Conservation (phyloP, 2,888 invertebrate genomes). For the Dugesia japonica region DNA sequence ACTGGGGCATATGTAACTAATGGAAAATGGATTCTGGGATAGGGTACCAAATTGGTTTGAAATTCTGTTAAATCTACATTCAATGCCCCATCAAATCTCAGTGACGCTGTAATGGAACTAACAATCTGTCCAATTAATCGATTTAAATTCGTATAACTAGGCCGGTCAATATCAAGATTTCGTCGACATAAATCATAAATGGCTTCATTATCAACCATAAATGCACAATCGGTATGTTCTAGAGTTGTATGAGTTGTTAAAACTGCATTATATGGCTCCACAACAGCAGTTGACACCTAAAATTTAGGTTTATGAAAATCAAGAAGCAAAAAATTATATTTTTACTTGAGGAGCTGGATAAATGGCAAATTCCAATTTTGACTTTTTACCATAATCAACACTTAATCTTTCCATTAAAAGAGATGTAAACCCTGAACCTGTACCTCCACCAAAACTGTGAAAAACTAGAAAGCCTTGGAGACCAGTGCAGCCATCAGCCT, state of each 20-base stretch:
- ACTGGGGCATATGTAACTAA: slow-evolving; percentile 56
- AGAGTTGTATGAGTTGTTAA: slow-evolving; percentile 33
- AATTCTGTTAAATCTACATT: slow-evolving; percentile 51
- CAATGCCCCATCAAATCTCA: slow-evolving; percentile 49
- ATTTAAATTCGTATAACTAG: slow-evolving; percentile 22
- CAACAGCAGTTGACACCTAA: slow-evolving; percentile 32
- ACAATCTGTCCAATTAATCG: slow-evolving; percentile 36
- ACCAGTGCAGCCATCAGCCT: slow-evolving; percentile 63
- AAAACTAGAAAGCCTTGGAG: slow-evolving; percentile 66
- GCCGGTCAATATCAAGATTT: slow-evolving; percentile 27
- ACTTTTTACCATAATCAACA: slow-evolving; percentile 69
- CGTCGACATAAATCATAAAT: slow-evolving; percentile 34
- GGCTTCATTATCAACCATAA: slow-evolving; percentile 35
- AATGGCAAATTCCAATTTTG: slow-evolving; percentile 71
- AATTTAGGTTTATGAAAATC: not conserved
- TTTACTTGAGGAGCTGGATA: slow-evolving; percentile 61
- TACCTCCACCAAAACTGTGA: slow-evolving; percentile 73
- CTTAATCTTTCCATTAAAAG: slow-evolving; percentile 68
- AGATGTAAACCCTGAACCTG: slow-evolving; percentile 73
- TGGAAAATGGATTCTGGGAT: too few species aligned
- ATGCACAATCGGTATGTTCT: slow-evolving; percentile 34
- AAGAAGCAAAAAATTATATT: not conserved
- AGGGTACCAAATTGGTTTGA: slow-evolving; percentile 45
- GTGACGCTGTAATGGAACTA: slow-evolving; percentile 46
- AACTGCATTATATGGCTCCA: slow-evolving; percentile 35